Evolutionary conservation across 2,888 invertebrate genomes (phyloP), one percentile per base, ranked within the genome.

Genomic region (Ichneumon xanthorius): DNA sequence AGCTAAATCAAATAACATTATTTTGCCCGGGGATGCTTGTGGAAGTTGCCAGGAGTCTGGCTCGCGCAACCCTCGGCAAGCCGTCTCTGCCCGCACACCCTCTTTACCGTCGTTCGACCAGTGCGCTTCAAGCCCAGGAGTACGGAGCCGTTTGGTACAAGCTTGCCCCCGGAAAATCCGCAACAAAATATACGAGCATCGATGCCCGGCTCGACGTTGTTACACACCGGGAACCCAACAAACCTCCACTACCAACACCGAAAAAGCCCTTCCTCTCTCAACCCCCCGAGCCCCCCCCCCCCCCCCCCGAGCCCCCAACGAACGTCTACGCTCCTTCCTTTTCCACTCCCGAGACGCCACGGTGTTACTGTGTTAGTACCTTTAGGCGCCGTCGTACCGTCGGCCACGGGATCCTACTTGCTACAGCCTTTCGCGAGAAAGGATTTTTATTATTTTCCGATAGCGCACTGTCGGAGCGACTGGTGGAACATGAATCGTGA

Each of bases 371-470:
- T 67, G 40, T 82, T 71, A 68, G 61, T 68, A 73, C 37, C 78
- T 72, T 65, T 72, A 48, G 71, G 58, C 48, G 68, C 65, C 68
- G 58, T 58, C 53, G 37, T 33, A 19, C 33, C 45, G 45, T 67
- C 55, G 76, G 33, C 37, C 65, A 16, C 14, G 50, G 40, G 30
- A 53, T 71, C 75, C 70, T 65, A 48, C 55, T 76, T 55, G 63
- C 37, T 65, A 75, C 79, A 72, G 77, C 70, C 40, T 80, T 83
- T 30, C 33, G 86, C 48, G 80, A 75, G 77, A 82, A 84, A 87
- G 88, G 88, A 87, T 89, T 90, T 90, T 90, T 88, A 90, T 90
- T 90, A 90, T 90, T 90, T 90, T 88, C 88, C 90, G 87, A 90
- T 90, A 90, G 80, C 86, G 81, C 73, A 45, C 55, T 61, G 55